phyloP scores from a whole-genome alignment of 2,797 vertebrate species.

The Triplophysa yarkandensis region DNA sequence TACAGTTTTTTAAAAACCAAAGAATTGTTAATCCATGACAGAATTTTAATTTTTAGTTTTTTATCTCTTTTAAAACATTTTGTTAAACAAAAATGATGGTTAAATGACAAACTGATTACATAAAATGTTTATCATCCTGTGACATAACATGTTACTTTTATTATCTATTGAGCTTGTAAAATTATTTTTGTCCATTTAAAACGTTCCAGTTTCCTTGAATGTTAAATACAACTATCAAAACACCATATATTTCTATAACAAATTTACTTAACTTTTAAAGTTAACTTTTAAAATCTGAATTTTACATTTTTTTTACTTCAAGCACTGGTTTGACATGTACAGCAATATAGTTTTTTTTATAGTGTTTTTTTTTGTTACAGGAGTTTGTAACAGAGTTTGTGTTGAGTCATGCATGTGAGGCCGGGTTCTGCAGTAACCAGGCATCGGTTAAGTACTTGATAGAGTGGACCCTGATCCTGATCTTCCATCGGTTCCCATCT shows the following conservation, averaged over 20 bases:
- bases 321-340: not conserved
- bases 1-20: too few species aligned
- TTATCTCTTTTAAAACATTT: too few species aligned
- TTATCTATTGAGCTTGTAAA: too few species aligned
- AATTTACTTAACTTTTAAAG: not conserved
- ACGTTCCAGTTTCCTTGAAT: too few species aligned
- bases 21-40: too few species aligned
- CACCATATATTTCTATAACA: not conserved
- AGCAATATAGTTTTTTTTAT: not conserved
- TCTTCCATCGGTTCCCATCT: constrained; percentile 81
- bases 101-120: too few species aligned
- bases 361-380: constrained; percentile 63
- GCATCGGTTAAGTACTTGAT: constrained; percentile 94
- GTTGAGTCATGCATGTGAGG: constrained; percentile 80
- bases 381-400: constrained; percentile 79
- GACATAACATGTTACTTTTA: too few species aligned
- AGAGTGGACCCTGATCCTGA: constrained; percentile 89
- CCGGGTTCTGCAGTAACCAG: constrained; percentile 88
- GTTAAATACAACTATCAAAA: not conserved
- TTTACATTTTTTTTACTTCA: not conserved
- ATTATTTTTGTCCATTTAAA: too few species aligned
- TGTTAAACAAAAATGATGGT: too few species aligned
- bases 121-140: too few species aligned
- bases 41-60: too few species aligned
- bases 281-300: not conserved